Conservation (phyloP, 2,113 vertebrate species). For the Stegostoma tigrinum region DNA sequence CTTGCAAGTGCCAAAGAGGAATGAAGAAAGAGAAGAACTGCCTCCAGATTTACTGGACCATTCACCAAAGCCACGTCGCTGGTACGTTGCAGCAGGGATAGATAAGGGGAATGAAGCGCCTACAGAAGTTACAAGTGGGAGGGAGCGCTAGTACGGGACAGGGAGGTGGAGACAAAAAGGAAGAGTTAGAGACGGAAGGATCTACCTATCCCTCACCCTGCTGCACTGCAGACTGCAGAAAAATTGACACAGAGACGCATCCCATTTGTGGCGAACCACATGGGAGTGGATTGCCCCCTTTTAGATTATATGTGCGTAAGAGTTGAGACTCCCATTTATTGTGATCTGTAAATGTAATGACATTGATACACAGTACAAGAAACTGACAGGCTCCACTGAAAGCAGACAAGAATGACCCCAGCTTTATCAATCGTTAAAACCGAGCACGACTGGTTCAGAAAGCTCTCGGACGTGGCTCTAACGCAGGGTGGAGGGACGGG, state of each 20-base stretch:
- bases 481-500: neutral
- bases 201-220: no score
- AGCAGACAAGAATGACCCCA: neutral
- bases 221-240: no score
- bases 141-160: neutral
- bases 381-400: neutral
- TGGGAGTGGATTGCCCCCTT: neutral
- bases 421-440: neutral
- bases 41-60: slow-evolving; percentile 75
- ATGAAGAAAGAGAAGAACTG: slow-evolving; percentile 75
- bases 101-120: neutral
- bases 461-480: neutral
- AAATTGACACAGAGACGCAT: neutral
- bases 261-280: neutral
- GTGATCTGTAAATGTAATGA: no score
- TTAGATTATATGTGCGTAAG: neutral
- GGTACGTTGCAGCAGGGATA: neutral
- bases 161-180: neutral
- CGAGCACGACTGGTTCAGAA: neutral
- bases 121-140: neutral
- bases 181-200: neutral
- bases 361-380: no score
- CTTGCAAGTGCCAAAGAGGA: slow-evolving; percentile 76
- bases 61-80: slow-evolving; percentile 49
- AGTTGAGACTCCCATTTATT: neutral